These are phyloP conservation scores for Speoplatyrhinus poulsoni DNA, from an alignment of 2,113 vertebrate genomes.

Conservation along the genomic window DNA sequence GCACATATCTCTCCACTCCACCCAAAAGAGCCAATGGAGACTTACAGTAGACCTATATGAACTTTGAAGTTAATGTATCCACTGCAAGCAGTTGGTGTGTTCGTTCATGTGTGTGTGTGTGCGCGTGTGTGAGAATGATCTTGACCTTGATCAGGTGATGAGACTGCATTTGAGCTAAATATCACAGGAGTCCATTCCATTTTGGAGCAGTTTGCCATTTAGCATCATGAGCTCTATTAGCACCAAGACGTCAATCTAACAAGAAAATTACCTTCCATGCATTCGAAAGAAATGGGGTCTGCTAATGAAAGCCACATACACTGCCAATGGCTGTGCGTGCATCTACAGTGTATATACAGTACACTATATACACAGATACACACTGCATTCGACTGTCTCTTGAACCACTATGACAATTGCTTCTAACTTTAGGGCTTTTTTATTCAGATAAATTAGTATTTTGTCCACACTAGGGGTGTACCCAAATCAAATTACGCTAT, in stretches of 20 bases:
- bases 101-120: conserved; percentile 8
- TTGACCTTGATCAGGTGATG: conserved; percentile 37
- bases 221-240: conserved; percentile 29
- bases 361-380: no score
- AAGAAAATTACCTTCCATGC: conserved; percentile 44
- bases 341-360: no score
- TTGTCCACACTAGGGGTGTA: no score
- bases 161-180: conserved; percentile 32
- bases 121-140: background rate
- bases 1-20: no score
- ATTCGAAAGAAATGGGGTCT: conserved; percentile 17
- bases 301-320: conserved; percentile 13
- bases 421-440: no score
- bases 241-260: conserved; percentile 26
- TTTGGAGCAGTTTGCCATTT: conserved; percentile 34
- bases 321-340: background rate
- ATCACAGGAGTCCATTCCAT: conserved; percentile 25
- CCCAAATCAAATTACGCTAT: no score
- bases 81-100: background rate
- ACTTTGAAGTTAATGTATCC: background rate
- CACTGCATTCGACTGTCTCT: no score
- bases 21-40: no score
- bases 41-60: no score
- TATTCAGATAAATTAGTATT: no score
- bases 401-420: no score